Percentiles rank a stretch among this genome's conserved stretches.
These are phyloP conservation scores for Mionectes macconnelli DNA, from an alignment of 2,113 vertebrate species.

Conservation along the genomic window DNA sequence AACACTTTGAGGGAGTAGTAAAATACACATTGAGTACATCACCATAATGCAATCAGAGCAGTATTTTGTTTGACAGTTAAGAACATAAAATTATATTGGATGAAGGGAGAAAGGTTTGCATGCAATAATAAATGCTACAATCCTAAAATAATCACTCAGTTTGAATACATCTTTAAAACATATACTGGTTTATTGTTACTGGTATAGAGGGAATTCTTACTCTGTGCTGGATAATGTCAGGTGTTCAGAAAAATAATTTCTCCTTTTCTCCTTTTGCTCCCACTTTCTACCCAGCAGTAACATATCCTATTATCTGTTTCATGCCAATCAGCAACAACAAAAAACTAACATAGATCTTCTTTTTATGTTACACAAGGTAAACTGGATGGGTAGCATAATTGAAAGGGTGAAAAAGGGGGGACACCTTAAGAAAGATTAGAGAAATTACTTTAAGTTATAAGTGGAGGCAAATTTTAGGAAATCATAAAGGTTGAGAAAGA, in stretches of 20 bases:
- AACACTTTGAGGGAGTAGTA: not conserved
- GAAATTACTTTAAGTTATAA: not conserved
- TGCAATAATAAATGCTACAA: not conserved
- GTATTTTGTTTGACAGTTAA: not conserved
- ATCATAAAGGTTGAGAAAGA: not conserved
- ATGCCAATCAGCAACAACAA: not conserved
- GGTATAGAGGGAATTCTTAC: not conserved
- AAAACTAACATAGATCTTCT: not conserved
- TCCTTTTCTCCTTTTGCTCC: not conserved
- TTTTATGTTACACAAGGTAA: not conserved
- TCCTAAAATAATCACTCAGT: conserved; percentile 4
- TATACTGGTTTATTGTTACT: not conserved
- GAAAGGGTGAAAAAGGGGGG: not conserved
- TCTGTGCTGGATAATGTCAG: not conserved
- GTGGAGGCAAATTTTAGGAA: not conserved
- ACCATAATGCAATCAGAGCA: not conserved
- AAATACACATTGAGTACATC: not conserved
- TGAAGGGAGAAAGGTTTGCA: not conserved
- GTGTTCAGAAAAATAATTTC: not conserved
- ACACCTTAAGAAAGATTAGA: not conserved
- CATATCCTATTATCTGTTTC: not conserved
- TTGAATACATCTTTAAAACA: not conserved
- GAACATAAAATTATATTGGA: not conserved
- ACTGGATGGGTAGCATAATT: not conserved
- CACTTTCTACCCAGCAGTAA: not conserved